Evolutionary conservation across 37 sponge, comb jelly and placozoan genomes (phyloP), one percentile per base, ranked within the genome.

Genomic region (Lycopodina hypogea): DNA sequence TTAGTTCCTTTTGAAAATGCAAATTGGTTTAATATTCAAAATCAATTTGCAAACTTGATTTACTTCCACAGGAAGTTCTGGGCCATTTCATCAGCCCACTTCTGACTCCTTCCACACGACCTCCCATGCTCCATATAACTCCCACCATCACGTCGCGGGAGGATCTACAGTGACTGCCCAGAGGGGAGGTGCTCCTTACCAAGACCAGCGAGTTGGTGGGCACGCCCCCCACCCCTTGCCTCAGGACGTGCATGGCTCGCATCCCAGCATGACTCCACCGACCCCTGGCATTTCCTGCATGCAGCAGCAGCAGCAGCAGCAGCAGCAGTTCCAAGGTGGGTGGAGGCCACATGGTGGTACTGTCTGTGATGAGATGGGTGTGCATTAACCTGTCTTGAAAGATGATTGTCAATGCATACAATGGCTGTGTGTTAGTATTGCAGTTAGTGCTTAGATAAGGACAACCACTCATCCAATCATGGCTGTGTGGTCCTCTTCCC

Each of bases 161-260:
- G 77, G 66, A 59, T 51, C 66, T 65, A 1, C 66, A 7, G 66
- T 12, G 12, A 9, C 48, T 45, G 34, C 30, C 26, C 66, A 65
- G 66, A 65, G 66, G 12, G 33, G 34, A 74, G 74, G 35, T 52
- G n/a, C 58, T 21, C 38, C 63, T 26, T 78, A 28, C 41, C 78
- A 78, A 38, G 78, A 78, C 42, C 78, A 63, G 18, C n/a, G 78
- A 7, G 59, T 78, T 8, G 26, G 26, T 39, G 66, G 65, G 42
- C 78, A 78, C 32, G 32, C 78, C 35, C 78, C 78, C 35, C 78
- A 63, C 42, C 42, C 33, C 8, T 24, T 56, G 9, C 19, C 56
- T 23, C 78, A 78, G 62, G 78, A 78, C 26, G 62, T 50, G 35
- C 66, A 65, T 30, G 34, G 66, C 17, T 65, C 66, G 8, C 66